Percentiles rank a stretch among this genome's conserved stretches.
phyloP scores from a whole-genome alignment of 1,140 invertebrate genomes.

The Anastrepha ludens region DNA sequence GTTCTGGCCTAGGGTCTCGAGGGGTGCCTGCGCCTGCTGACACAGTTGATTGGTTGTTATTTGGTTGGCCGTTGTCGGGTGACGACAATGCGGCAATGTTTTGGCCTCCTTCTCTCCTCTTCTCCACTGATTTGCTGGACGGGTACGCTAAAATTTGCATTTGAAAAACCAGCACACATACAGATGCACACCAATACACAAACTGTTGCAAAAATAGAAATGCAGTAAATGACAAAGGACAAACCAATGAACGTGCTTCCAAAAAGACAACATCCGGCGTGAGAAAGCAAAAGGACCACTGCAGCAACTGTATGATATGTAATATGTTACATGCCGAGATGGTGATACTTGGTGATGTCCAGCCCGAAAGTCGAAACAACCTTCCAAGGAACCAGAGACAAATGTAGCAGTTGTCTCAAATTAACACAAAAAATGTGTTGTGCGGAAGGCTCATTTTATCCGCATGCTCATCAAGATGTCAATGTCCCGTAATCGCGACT shows the following conservation, averaged over 20 bases:
- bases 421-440: too few relatives aligned
- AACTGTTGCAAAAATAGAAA: not conserved
- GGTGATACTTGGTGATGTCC: not conserved
- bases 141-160: slow-evolving; percentile 70
- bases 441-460: too few relatives aligned
- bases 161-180: slow-evolving; percentile 64
- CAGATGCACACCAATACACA: not conserved
- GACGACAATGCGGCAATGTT: slow-evolving; percentile 46
- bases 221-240: slow-evolving; percentile 37
- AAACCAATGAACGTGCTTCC: slow-evolving; percentile 54
- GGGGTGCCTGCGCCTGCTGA: slow-evolving; percentile 52
- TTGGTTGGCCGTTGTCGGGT: slow-evolving; percentile 62
- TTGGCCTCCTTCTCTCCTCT: not conserved
- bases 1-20: not conserved
- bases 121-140: not conserved
- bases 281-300: not conserved
- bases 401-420: too few relatives aligned
- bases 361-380: not conserved
- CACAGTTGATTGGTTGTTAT: slow-evolving; percentile 73
- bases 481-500: too few relatives aligned
- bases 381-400: too few relatives aligned
- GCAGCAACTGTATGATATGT: not conserved
- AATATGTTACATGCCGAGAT: not conserved
- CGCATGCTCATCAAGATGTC: too few relatives aligned
- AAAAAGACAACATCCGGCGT: slow-evolving; percentile 42